Base-by-base conservation (phyloP, 2,888 invertebrate species). In the Sphecodes monilicornis region DNA sequence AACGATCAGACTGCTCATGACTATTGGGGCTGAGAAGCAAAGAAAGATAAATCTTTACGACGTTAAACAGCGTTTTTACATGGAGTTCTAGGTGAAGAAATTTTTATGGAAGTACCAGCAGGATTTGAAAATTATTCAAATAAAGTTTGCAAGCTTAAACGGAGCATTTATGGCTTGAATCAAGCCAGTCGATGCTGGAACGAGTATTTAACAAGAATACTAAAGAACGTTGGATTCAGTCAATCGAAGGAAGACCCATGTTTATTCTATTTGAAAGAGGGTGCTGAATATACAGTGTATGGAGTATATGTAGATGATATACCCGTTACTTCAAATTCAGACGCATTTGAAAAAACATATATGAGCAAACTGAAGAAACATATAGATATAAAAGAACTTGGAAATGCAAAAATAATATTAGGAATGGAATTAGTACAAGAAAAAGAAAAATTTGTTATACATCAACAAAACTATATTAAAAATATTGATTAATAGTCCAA, bases 251-350 rank as follows among this genome's bases (percentile, higher is more conserved):
- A 74, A 16, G 74, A 79, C 18, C 78, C 78, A 5, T 79, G 78
- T 32, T 26, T 79, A 13, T 79, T 78, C 43, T 77, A 46, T 41
- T 6, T 29, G 0, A 60, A 18, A 32, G 46, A 60, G 0, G n/a
- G 18, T 1, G 36, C 68, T 18, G 29, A 60, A 36, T 82, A 29
- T 39, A 36, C 54, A n/a, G 73, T 32, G 54, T 73, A 73, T 60
- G 66, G 71, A 66, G 22, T 71, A 1, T 43, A 82, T 29, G 78
- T 82, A 0, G 71, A 82, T 32, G 75, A 82, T 16, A 82, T 78
- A 39, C 5, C 36, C 18, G 8, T 43, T 1, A 41, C 78, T 1
- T 74, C n/a, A 0, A 71, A 43, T 22, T n/a, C 36, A 68, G 36
- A 39, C 3, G 18, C 2, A 18, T 68, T 36, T 22, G 66, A 22